These are phyloP conservation scores for Lasioglossum calceatum DNA, from an alignment of 2,888 invertebrate species.

Conservation along the genomic window DNA sequence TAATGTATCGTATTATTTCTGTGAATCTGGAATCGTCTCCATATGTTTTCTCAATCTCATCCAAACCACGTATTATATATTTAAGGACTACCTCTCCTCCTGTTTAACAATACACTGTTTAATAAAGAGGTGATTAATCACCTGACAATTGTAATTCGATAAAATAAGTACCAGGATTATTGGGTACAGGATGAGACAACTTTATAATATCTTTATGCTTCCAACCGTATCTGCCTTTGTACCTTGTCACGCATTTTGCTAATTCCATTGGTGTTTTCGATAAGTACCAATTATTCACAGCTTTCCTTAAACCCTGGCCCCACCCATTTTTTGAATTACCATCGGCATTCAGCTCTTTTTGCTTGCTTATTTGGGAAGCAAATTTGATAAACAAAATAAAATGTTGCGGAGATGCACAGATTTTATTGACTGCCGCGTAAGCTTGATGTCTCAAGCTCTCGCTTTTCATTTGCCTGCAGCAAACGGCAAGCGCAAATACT, in stretches of 20 bases:
- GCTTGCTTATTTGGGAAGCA: conserved; percentile 84
- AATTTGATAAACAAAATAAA: conserved; percentile 88
- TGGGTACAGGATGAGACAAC: conserved; percentile 85
- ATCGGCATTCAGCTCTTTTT: conserved; percentile 78
- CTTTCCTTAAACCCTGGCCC: conserved; percentile 88
- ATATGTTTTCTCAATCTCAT: conserved; percentile 84
- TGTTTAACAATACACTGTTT: conserved; percentile 51
- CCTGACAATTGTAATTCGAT: neutral
- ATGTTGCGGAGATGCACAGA: conserved; percentile 88
- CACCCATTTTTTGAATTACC: conserved; percentile 83
- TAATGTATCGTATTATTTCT: conserved; percentile 78
- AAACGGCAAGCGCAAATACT: conserved; percentile 88
- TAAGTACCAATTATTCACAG: conserved; percentile 88
- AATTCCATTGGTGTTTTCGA: conserved; percentile 87
- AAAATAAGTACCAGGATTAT: conserved; percentile 63
- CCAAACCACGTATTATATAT: conserved; percentile 86
- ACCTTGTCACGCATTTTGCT: conserved; percentile 88
- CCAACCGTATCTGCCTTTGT: conserved; percentile 88
- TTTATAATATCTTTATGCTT: conserved; percentile 90
- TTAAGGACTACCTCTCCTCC: conserved; percentile 77
- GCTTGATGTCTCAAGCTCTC: conserved; percentile 85
- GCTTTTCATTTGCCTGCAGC: conserved; percentile 84
- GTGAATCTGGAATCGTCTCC: conserved; percentile 83
- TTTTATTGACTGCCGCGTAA: conserved; percentile 85
- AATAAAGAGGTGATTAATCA: conserved; percentile 15